Base-by-base conservation (phyloP, 2,797 vertebrate species). In the Pipistrellus kuhlii region DNA sequence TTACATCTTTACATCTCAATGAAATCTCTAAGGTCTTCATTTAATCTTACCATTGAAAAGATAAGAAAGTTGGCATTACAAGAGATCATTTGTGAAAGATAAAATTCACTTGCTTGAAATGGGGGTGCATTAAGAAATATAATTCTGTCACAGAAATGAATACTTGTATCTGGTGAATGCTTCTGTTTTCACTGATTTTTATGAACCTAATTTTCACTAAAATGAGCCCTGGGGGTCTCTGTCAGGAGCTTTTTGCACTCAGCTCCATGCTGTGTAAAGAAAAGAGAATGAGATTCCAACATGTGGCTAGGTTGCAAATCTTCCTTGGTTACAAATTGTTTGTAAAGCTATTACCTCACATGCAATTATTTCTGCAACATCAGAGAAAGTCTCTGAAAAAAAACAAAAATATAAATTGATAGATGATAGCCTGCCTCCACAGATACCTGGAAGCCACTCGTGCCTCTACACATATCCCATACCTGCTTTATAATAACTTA, bases 21-120 rank as follows among this genome's bases (percentile, higher is more conserved):
- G 93, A 90, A 82, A 93, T 90, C 38, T 92, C 72, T 73, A 88
- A 41, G 1, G 14, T 96, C 93, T 73, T 95, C 84, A 94, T 96
- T 95, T 46, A 93, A 93, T 95, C 69, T 94, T 96, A 90, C 73
- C 62, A 21, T 1, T 53, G 93, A 88, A 35, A 92, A 82, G 93
- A 94, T 96, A 89, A 94, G 59, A 85, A 73, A 48, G 69, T 88
- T 91, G 90, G 44, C 53, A 69, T 94, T 83, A 84, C 38, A 38
- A 62, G 71, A 92, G 51, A 72, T 78, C 35, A n/a, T 68, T 90
- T 95, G 80, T 27, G 76, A 88, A 64, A 90, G 32, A 76, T 94
- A 90, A 87, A 76, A 78, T 57, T 55, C 7, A 72, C 53, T 94
- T 92, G 66, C 59, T 95, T 88, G 73, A 66, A 94, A 51, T 32